Conservation (phyloP, 1,140 invertebrate species). For the Cyrtorhinus lividipennis region DNA sequence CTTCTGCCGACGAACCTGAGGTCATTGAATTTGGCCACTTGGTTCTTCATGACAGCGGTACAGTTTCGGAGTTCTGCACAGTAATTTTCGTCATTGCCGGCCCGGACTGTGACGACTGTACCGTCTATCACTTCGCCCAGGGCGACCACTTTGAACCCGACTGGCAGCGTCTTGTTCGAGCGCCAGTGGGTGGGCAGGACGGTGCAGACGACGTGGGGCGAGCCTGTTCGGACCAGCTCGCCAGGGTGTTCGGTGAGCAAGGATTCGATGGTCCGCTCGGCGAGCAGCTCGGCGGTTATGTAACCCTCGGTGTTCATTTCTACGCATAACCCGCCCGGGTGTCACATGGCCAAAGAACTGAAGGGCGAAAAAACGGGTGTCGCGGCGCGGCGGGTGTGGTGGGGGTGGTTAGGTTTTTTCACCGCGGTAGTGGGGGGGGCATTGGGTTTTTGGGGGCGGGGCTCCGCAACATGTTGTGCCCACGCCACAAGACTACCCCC, state of each 20-base stretch:
- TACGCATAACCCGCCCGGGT: conserved; percentile 28
- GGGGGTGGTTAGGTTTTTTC: conserved; percentile 33
- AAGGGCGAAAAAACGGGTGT: conserved; percentile 20
- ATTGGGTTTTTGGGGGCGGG: conserved; percentile 15
- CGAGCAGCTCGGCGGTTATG: conserved; percentile 57
- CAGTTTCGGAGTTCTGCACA: conserved; percentile 86
- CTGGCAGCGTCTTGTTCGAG: conserved; percentile 88
- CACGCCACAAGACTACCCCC: conserved; percentile 16
- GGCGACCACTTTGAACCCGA: conserved; percentile 86
- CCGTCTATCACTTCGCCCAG: conserved; percentile 87
- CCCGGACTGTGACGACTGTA: conserved; percentile 80
- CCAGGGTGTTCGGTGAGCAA: conserved; percentile 77
- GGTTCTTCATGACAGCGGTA: conserved; percentile 90
- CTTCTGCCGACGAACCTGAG: conserved; percentile 91
- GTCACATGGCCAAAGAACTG: conserved; percentile 22
- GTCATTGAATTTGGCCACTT: conserved; percentile 96
- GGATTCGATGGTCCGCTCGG: conserved; percentile 67
- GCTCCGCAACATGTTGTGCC: conserved; percentile 19
- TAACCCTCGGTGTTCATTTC: conserved; percentile 27
- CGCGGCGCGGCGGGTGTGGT: conserved; percentile 25
- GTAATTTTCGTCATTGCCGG: conserved; percentile 95
- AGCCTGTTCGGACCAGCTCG: conserved; percentile 83
- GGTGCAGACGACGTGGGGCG: conserved; percentile 83
- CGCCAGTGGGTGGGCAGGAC: conserved; percentile 86
- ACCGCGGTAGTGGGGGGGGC: conserved; percentile 25